phyloP scores from a whole-genome alignment of 2,888 invertebrate genomes.

The Acronicta psi region DNA sequence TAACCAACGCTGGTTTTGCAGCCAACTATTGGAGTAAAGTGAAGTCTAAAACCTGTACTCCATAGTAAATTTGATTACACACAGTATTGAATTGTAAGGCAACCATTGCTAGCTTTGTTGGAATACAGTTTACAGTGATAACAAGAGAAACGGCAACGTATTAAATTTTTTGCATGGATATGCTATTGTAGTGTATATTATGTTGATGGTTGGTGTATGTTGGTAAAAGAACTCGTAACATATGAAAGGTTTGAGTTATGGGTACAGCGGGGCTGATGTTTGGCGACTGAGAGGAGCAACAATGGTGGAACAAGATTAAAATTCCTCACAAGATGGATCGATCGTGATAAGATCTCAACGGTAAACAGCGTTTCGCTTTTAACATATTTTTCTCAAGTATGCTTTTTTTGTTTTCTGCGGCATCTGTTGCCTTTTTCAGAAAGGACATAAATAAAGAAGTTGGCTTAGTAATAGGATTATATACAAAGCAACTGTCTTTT shows the following conservation, averaged over 20 bases:
- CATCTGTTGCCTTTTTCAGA: background rate
- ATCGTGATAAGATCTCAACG: slow-evolving; percentile 44
- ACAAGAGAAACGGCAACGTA: background rate
- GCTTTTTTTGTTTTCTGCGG: slow-evolving; percentile 8
- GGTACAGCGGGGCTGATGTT: slow-evolving; percentile 41
- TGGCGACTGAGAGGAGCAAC: slow-evolving; percentile 39
- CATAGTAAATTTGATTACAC: background rate
- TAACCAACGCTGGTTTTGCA: slow-evolving; percentile 17
- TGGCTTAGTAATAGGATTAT: too few relatives aligned
- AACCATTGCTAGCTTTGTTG: slow-evolving; percentile 11
- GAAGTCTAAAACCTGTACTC: slow-evolving; percentile 17
- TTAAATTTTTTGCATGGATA: background rate
- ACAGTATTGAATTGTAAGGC: background rate
- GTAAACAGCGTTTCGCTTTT: slow-evolving; percentile 48
- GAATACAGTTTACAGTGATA: fast-evolving
- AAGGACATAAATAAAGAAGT: too few relatives aligned
- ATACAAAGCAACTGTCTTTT: too few relatives aligned
- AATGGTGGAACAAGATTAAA: slow-evolving; percentile 52
- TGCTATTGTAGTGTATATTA: slow-evolving; percentile 3
- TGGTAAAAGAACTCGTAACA: slow-evolving; percentile 32
- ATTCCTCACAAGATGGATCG: slow-evolving; percentile 54
- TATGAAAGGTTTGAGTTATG: slow-evolving; percentile 55
- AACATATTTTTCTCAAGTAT: slow-evolving; percentile 31
- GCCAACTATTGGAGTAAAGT: slow-evolving; percentile 36
- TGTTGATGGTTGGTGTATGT: slow-evolving; percentile 10